Conservation (phyloP, 2,113 vertebrate species). For the Gymnogyps californianus region DNA sequence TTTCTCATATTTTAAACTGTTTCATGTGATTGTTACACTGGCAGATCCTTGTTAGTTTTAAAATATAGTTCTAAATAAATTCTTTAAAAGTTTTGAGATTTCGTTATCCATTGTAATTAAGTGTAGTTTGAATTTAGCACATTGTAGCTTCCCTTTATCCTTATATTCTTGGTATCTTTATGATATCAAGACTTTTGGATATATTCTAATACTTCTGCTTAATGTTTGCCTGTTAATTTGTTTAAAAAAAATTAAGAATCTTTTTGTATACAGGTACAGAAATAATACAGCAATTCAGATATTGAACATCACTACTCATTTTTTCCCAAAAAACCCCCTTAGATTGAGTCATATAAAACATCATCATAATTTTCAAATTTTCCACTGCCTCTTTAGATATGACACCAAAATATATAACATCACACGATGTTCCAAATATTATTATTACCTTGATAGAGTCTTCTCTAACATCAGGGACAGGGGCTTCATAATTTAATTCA, state of each 20-base stretch:
- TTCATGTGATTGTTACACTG: not conserved
- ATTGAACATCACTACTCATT: not conserved
- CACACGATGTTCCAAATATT: not conserved
- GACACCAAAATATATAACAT: not conserved
- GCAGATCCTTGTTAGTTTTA: not conserved
- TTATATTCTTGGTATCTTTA: not conserved
- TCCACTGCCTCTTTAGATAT: not conserved
- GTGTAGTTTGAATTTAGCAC: not conserved
- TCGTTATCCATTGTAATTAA: not conserved
- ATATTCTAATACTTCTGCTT: not conserved
- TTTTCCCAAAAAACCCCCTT: rapidly evolving
- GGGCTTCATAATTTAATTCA: not conserved
- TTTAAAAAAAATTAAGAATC: not conserved
- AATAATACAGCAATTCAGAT: not conserved
- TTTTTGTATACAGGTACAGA: not conserved
- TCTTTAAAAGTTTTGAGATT: not conserved
- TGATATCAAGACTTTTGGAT: not conserved
- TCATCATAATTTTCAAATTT: not conserved
- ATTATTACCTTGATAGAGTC: not conserved
- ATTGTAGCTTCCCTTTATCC: not conserved
- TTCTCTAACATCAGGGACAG: not conserved
- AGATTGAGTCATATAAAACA: not conserved
- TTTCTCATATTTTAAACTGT: not conserved
- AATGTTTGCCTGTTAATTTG: not conserved
- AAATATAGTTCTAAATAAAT: not conserved